Evolutionary conservation across 2,888 invertebrate species (phyloP).

Genomic region (Polietes domitor): DNA sequence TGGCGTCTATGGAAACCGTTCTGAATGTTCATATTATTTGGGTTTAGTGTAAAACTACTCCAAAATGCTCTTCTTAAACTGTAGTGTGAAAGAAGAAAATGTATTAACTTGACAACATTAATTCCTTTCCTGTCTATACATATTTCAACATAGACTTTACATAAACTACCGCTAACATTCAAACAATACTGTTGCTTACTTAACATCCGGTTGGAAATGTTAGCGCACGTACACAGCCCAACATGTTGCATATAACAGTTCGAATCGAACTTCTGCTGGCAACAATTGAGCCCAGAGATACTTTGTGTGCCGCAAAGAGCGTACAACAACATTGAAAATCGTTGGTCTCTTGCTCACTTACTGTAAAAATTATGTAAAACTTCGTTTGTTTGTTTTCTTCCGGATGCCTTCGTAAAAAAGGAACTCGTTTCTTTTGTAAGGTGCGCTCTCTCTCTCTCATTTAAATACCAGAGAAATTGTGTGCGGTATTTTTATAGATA

Average conservation of each 20-base stretch:
- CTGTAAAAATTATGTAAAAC: conserved; percentile 25
- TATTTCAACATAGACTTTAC: too few species aligned
- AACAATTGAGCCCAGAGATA: not conserved
- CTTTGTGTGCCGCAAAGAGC: too few species aligned
- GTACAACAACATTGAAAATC: not conserved
- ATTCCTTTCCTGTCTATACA: too few species aligned
- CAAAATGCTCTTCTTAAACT: too few species aligned
- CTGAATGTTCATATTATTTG: too few species aligned
- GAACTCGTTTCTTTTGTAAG: conserved; percentile 49
- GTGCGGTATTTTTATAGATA: not conserved
- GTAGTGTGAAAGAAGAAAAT: too few species aligned
- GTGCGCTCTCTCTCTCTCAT: not conserved
- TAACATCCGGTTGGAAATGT: not conserved
- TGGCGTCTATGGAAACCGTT: too few species aligned
- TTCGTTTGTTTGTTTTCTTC: not conserved
- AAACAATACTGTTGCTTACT: not conserved
- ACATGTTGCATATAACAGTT: conserved; percentile 57
- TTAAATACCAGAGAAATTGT: not conserved
- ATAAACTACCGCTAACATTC: too few species aligned
- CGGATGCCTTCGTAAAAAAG: not conserved
- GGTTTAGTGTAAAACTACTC: too few species aligned
- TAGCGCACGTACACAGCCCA: not conserved
- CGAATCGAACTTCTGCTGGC: not conserved
- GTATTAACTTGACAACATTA: too few species aligned
- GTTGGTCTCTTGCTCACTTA: not conserved